Evolutionary conservation across 2,797 vertebrate genomes (phyloP).

Genomic region (Sebastes matsubarae): DNA sequence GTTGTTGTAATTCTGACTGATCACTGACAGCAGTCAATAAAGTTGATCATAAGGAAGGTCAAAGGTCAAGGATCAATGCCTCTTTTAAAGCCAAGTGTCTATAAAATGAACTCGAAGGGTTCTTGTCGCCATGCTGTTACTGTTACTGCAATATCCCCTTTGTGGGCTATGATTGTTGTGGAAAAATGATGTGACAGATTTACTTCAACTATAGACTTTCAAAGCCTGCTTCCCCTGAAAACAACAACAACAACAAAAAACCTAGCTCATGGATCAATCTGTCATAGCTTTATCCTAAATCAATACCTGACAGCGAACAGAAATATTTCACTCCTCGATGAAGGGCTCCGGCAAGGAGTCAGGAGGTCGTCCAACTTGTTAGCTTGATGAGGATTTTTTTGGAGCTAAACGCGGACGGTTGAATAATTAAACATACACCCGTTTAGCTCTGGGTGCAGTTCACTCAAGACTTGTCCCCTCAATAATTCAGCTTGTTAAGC

Average conservation of each 20-base stretch:
- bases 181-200: not conserved
- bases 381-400: slow-evolving; percentile 40
- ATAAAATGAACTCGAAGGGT: not conserved
- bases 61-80: slow-evolving; percentile 4
- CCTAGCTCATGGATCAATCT: not conserved
- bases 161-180: not conserved
- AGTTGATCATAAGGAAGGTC: not conserved
- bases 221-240: not conserved
- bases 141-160: not conserved
- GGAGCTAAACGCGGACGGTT: slow-evolving; percentile 47
- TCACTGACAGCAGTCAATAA: not conserved
- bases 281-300: slow-evolving; percentile 20
- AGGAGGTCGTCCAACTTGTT: slow-evolving; percentile 50
- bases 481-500: slow-evolving; percentile 82
- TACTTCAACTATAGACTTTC: not conserved
- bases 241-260: not conserved
- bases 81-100: not conserved
- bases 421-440: slow-evolving; percentile 76
- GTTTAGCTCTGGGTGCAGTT: slow-evolving; percentile 74
- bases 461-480: slow-evolving; percentile 72
- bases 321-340: not conserved
- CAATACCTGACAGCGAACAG: slow-evolving; percentile 6
- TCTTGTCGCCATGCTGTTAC: not conserved
- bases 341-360: slow-evolving; percentile 10
- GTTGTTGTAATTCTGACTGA: not conserved